Conservation (phyloP, 2,888 invertebrate species). For the Cryptocheilus praepositus region DNA sequence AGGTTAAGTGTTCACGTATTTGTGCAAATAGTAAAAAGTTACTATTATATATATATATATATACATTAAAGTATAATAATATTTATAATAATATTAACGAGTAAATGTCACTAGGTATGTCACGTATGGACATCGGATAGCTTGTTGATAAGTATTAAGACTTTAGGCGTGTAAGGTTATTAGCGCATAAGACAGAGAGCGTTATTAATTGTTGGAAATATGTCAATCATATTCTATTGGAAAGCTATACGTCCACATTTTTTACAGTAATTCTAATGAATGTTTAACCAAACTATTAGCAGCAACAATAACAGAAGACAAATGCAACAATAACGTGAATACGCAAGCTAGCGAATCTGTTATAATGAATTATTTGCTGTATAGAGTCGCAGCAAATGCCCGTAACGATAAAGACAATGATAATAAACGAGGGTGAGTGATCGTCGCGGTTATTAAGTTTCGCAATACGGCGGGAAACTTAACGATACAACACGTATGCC, state of each 20-base stretch:
- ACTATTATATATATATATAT: background rate
- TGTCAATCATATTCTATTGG: constrained; percentile 55
- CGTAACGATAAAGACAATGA: no score
- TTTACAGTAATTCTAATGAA: constrained; percentile 40
- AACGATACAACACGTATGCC: no score
- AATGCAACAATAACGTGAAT: constrained; percentile 12
- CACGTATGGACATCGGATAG: constrained; percentile 19
- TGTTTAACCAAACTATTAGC: background rate
- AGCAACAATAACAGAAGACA: constrained; percentile 12
- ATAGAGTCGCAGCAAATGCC: no score
- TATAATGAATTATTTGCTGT: no score
- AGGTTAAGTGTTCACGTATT: constrained; percentile 36
- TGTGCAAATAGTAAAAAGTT: constrained; percentile 3
- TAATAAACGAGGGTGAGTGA: no score
- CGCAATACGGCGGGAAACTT: no score
- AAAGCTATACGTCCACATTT: constrained; percentile 61
- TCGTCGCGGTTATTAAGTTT: no score
- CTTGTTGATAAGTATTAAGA: constrained; percentile 27
- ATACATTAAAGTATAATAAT: background rate
- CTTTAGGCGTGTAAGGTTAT: constrained; percentile 17
- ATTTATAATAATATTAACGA: background rate
- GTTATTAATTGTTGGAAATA: constrained; percentile 52
- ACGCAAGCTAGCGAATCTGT: no score
- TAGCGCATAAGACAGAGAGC: background rate
- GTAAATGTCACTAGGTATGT: constrained; percentile 31